These are phyloP conservation scores for Coptodon rendalli DNA, from an alignment of 2,113 vertebrate genomes.

Conservation along the genomic window DNA sequence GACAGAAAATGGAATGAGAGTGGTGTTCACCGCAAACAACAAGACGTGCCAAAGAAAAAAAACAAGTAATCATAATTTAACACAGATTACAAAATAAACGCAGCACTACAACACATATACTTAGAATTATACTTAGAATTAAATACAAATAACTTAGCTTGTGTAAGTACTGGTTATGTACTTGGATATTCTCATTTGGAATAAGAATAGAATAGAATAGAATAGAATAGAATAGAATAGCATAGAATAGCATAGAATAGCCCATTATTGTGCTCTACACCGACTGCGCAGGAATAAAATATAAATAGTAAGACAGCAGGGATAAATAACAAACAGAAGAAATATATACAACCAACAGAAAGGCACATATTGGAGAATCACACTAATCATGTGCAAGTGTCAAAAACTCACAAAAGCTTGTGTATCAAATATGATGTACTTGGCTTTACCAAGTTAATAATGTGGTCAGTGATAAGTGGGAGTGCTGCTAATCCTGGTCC, in stretches of 20 bases:
- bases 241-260: background rate
- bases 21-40: background rate
- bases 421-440: background rate
- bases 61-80: background rate
- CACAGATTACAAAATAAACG: background rate
- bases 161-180: constrained; percentile 43
- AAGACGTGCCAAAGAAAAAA: background rate
- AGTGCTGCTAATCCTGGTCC: background rate
- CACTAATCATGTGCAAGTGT: background rate
- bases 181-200: constrained; percentile 70
- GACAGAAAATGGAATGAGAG: background rate
- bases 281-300: background rate
- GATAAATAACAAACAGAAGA: background rate
- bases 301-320: background rate
- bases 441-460: background rate
- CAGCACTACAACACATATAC: background rate
- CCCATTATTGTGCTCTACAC: background rate
- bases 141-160: background rate
- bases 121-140: background rate
- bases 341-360: background rate
- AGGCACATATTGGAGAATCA: background rate
- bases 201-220: background rate
- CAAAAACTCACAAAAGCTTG: background rate
- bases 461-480: background rate
- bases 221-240: background rate